Conservation (phyloP, 2,113 vertebrate genomes). For the Callopanchax toddi region DNA sequence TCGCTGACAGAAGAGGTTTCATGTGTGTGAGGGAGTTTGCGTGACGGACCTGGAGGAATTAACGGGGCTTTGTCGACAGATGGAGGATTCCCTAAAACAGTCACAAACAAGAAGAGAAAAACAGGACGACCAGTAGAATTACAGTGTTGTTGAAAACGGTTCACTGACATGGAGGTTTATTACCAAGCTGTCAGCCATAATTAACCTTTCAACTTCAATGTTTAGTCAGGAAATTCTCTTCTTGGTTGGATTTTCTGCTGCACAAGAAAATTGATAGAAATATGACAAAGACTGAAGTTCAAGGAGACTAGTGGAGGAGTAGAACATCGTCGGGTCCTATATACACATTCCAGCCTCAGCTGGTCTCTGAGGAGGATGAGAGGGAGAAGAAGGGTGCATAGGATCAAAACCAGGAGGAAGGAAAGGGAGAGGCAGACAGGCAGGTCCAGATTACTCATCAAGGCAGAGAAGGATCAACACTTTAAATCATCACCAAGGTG, state of each 20-base stretch:
- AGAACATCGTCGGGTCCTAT: too few relatives aligned
- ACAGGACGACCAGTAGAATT: too few relatives aligned
- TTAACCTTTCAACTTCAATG: constrained; percentile 42
- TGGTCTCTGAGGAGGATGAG: constrained; percentile 13
- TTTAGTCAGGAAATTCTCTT: constrained; percentile 50
- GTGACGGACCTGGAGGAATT: constrained; percentile 4
- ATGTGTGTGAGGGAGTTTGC: neutral
- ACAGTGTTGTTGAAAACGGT: neutral
- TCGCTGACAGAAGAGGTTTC: constrained; percentile 43
- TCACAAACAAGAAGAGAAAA: neutral
- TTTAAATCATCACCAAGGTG: neutral
- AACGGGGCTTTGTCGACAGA: constrained; percentile 52
- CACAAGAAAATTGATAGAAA: constrained; percentile 20
- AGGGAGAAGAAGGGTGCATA: neutral
- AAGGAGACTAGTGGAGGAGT: too few relatives aligned
- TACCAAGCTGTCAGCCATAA: constrained; percentile 32
- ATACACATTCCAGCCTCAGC: too few relatives aligned
- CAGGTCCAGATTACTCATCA: constrained; percentile 2
- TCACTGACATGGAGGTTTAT: constrained; percentile 10
- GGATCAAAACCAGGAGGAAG: neutral
- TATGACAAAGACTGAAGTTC: constrained; percentile 22
- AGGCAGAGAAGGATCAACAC: neutral
- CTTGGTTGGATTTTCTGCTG: constrained; percentile 64
- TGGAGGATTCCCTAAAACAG: constrained; percentile 5
- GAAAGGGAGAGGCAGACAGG: neutral